These are phyloP conservation scores for Tetragnatha versicolor DNA, from an alignment of 1,140 invertebrate genomes.

Conservation along the genomic window DNA sequence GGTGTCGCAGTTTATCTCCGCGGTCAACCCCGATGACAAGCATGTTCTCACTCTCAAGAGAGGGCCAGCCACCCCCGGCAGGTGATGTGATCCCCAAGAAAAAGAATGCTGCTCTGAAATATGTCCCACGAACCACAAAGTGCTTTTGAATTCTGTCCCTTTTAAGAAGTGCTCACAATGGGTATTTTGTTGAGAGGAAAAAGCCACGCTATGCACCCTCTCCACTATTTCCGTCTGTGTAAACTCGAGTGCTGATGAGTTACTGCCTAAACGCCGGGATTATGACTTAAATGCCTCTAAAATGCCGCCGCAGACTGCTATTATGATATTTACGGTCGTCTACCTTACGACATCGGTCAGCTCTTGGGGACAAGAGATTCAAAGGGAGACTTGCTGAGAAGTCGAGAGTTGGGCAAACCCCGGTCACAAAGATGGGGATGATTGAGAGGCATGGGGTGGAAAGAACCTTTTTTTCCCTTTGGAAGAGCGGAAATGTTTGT, in stretches of 20 bases:
- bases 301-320: not conserved
- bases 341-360: not conserved
- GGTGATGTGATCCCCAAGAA: not conserved
- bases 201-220: constrained; percentile 14
- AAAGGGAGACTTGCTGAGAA: not conserved
- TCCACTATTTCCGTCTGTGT: constrained; percentile 38
- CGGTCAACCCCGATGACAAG: no score
- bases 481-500: not conserved
- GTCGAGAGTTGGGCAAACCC: not conserved
- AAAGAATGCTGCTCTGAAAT: constrained; percentile 33
- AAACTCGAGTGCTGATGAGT: constrained; percentile 26
- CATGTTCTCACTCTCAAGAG: no score
- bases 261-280: constrained; percentile 43
- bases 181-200: constrained; percentile 23
- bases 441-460: not conserved
- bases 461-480: no score
- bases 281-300: constrained; percentile 31
- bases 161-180: constrained; percentile 42
- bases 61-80: no score
- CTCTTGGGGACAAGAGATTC: not conserved
- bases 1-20: no score
- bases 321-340: not conserved
- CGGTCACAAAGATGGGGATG: not conserved
- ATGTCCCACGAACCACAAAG: constrained; percentile 41
- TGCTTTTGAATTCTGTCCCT: constrained; percentile 46